Percentiles rank a stretch among this genome's conserved stretches.
phyloP scores from a whole-genome alignment of 2,113 vertebrate genomes.

The Nerophis lumbriciformis region DNA sequence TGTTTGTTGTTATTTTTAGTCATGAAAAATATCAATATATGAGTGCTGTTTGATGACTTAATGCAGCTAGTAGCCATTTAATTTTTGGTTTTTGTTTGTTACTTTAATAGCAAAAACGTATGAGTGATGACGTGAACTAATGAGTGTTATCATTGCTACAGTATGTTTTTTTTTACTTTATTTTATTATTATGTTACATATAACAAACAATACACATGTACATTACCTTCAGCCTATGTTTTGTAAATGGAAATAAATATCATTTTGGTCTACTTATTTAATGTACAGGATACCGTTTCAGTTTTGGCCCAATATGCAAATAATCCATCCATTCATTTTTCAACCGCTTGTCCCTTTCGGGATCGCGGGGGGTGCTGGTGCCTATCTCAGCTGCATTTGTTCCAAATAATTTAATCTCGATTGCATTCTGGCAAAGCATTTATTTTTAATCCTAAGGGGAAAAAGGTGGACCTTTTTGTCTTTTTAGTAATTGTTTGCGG shows the following conservation, averaged over 20 bases:
- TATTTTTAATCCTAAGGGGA: too few species aligned
- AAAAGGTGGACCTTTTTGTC: too few species aligned
- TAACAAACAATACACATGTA: slow-evolving; percentile 68
- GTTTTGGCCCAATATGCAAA: too few species aligned
- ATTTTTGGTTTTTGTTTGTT: slow-evolving; percentile 56
- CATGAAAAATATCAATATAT: slow-evolving; percentile 47
- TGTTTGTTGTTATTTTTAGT: slow-evolving; percentile 39
- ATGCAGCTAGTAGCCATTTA: slow-evolving; percentile 44
- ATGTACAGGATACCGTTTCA: too few species aligned
- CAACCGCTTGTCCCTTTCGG: too few species aligned
- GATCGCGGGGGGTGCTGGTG: too few species aligned
- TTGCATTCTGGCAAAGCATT: too few species aligned
- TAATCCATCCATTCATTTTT: too few species aligned
- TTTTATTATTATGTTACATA: slow-evolving; percentile 56
- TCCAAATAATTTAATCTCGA: too few species aligned
- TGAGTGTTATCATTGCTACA: slow-evolving; percentile 59
- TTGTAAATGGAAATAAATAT: not conserved
- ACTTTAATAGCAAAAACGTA: slow-evolving; percentile 56
- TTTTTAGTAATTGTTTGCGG: too few species aligned
- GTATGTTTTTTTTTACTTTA: slow-evolving; percentile 55
- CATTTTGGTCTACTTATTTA: too few species aligned
- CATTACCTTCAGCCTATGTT: slow-evolving; percentile 7
- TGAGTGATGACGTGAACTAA: slow-evolving; percentile 47
- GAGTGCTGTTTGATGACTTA: slow-evolving; percentile 38
- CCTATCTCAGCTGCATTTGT: too few species aligned